Percentiles rank a stretch among this genome's conserved stretches.
Evolutionary conservation across 2,113 vertebrate species (phyloP).

Genomic region (Lucifuga dentata): DNA sequence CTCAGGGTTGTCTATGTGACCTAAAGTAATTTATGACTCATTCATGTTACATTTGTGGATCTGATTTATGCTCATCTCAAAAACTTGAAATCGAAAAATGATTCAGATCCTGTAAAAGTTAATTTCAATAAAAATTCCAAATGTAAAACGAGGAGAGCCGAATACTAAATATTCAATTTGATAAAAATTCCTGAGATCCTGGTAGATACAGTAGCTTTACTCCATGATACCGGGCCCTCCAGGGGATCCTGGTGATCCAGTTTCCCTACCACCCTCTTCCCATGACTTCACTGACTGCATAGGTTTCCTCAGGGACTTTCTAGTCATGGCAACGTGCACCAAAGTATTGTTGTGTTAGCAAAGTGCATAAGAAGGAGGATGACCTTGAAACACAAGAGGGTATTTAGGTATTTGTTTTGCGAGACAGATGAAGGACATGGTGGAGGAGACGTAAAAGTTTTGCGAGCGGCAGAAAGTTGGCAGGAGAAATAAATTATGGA

Average conservation of each 20-base stretch:
- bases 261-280: conserved; percentile 59
- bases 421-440: conserved; percentile 32
- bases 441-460: conserved; percentile 53
- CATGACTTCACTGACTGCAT: conserved; percentile 67
- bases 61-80: background rate
- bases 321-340: conserved; percentile 70
- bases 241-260: conserved; percentile 50
- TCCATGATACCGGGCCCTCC: conserved; percentile 31
- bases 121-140: too few species aligned
- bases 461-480: conserved; percentile 58
- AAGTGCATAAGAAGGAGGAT: conserved; percentile 34
- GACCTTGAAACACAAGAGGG: conserved; percentile 40
- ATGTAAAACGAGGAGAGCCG: background rate
- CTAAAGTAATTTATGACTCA: background rate
- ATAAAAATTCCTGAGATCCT: background rate
- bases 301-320: conserved; percentile 63
- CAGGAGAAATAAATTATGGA: conserved; percentile 52
- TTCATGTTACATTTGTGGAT: background rate
- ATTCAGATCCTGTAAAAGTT: too few species aligned
- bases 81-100: too few species aligned
- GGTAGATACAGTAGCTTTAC: background rate
- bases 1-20: background rate
- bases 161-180: background rate
- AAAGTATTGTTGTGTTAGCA: conserved; percentile 57
- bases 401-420: conserved; percentile 50